Evolutionary conservation across 2,888 invertebrate genomes (phyloP).

Genomic region (Rhagonycha fulva): DNA sequence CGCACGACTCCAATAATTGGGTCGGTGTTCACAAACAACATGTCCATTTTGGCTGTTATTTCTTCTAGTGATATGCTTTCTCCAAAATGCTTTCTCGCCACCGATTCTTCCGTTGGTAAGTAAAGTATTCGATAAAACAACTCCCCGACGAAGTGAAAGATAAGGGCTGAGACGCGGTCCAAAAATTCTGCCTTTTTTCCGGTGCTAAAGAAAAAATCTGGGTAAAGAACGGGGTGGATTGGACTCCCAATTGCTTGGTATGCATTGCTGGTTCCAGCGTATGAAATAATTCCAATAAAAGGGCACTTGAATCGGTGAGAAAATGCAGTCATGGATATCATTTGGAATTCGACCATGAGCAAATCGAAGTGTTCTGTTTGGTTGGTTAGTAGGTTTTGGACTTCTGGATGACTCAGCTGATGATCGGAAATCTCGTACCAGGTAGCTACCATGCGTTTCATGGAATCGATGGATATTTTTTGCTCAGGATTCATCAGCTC

Average conservation of each 20-base stretch:
- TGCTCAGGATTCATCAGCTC: background rate
- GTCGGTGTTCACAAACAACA: background rate
- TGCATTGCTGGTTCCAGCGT: slow-evolving; percentile 41
- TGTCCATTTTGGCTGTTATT: background rate
- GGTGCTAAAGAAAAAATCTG: slow-evolving; percentile 42
- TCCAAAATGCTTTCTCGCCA: background rate
- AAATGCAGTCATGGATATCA: slow-evolving; percentile 42
- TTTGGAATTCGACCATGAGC: slow-evolving; percentile 45
- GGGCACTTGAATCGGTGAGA: slow-evolving; percentile 46
- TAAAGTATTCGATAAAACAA: background rate
- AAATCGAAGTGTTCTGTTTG: slow-evolving; percentile 44
- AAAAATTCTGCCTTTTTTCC: slow-evolving; percentile 36
- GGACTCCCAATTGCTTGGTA: slow-evolving; percentile 46
- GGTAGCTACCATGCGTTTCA: background rate
- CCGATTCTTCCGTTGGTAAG: background rate
- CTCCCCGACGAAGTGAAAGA: background rate
- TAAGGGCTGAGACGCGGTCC: slow-evolving; percentile 35
- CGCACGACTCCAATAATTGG: background rate
- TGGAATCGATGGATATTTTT: background rate
- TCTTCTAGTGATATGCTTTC: background rate
- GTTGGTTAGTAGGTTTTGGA: slow-evolving; percentile 44
- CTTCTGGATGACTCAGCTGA: slow-evolving; percentile 35
- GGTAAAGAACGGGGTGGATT: slow-evolving; percentile 44
- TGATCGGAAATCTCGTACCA: background rate
- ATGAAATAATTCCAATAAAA: slow-evolving; percentile 44